Conservation (phyloP, 2,113 vertebrate genomes). For the Campylomormyrus tamandua region DNA sequence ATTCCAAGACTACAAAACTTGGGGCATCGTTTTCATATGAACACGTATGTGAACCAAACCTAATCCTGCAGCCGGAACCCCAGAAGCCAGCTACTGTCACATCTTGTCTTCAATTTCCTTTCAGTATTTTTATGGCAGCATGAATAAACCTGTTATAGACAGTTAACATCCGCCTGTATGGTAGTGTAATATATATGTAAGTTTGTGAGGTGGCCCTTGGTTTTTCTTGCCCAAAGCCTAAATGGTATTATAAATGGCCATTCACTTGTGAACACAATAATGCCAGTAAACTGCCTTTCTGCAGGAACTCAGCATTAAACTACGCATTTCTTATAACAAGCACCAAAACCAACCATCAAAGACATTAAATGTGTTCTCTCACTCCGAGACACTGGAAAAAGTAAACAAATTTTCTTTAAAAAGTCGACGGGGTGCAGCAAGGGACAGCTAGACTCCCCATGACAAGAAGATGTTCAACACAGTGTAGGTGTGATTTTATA, state of each 20-base stretch:
- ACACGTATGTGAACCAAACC: background rate
- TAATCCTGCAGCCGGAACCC: background rate
- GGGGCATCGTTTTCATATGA: background rate
- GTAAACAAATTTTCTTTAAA: background rate
- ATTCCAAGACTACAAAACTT: background rate
- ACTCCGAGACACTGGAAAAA: background rate
- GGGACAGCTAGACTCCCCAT: background rate
- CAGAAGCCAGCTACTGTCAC: background rate
- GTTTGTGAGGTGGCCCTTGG: background rate
- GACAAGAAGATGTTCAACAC: slow-evolving; percentile 12
- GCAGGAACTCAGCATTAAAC: background rate
- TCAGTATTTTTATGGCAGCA: slow-evolving; percentile 1
- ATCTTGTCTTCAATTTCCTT: background rate
- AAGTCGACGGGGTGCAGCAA: background rate
- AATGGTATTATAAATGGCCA: background rate
- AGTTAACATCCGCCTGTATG: background rate
- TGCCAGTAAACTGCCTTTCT: background rate
- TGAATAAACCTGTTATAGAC: background rate
- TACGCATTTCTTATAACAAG: background rate
- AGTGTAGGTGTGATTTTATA: slow-evolving; percentile 43
- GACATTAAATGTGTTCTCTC: background rate
- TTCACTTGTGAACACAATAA: background rate
- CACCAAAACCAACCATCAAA: background rate
- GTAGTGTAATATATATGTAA: background rate
- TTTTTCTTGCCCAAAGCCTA: background rate